phyloP scores from a whole-genome alignment of 2,888 invertebrate genomes.

The Tortrix viridana region DNA sequence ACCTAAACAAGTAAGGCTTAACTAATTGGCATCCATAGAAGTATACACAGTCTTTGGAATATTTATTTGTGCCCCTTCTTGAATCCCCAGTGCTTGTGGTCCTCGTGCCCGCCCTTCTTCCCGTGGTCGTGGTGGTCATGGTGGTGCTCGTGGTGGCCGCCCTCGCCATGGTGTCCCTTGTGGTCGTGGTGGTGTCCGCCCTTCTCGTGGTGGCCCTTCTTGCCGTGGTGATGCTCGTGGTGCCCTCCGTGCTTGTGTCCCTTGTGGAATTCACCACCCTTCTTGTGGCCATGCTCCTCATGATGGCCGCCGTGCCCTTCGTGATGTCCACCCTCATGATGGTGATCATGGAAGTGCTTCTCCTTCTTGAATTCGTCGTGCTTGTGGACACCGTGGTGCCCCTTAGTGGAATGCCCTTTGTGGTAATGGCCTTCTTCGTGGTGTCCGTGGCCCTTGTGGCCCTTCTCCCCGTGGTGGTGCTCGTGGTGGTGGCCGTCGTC shows the following conservation, averaged over 20 bases:
- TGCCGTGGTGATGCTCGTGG: slow-evolving; percentile 91
- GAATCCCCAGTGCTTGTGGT: slow-evolving; percentile 92
- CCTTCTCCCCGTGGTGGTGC: slow-evolving; percentile 87
- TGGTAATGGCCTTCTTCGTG: slow-evolving; percentile 88
- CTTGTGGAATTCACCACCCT: slow-evolving; percentile 91
- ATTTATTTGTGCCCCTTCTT: slow-evolving; percentile 80
- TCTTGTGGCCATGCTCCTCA: slow-evolving; percentile 91
- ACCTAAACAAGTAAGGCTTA: slow-evolving; percentile 61
- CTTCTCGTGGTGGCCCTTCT: slow-evolving; percentile 92
- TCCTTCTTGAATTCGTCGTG: slow-evolving; percentile 94
- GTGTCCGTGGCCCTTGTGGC: slow-evolving; percentile 84
- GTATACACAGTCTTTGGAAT: slow-evolving; percentile 45
- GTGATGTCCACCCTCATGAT: slow-evolving; percentile 91
- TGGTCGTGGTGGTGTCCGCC: slow-evolving; percentile 92
- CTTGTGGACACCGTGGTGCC: slow-evolving; percentile 93
- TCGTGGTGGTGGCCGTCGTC: slow-evolving; percentile 87
- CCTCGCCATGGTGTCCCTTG: slow-evolving; percentile 91
- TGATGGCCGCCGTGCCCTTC: slow-evolving; percentile 92
- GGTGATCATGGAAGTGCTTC: slow-evolving; percentile 93
- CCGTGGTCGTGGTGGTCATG: slow-evolving; percentile 90
- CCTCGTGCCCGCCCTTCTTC: slow-evolving; percentile 92
- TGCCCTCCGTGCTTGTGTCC: slow-evolving; percentile 91
- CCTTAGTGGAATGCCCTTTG: slow-evolving; percentile 93
- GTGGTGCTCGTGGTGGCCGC: slow-evolving; percentile 91
- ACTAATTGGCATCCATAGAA: slow-evolving; percentile 54